Conservation (phyloP, 2,888 invertebrate genomes). For the Tetheella fluctuosa region DNA sequence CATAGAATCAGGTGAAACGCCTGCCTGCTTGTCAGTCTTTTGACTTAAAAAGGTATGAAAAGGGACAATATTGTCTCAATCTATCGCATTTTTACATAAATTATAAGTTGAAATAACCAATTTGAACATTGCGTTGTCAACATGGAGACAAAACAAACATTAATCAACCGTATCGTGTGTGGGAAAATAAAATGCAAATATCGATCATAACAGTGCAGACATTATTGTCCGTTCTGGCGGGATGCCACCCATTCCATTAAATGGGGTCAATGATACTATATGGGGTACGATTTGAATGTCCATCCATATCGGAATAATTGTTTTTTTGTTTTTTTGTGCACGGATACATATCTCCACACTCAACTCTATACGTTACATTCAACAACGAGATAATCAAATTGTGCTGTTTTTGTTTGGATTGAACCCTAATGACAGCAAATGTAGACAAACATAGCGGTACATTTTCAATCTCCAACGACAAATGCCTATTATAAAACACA, state of each 20-base stretch:
- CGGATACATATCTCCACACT: constrained; percentile 9
- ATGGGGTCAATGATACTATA: constrained; percentile 47
- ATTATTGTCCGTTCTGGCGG: constrained; percentile 65
- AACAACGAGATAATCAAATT: constrained; percentile 28
- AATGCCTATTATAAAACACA: constrained; percentile 27
- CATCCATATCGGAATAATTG: constrained; percentile 45
- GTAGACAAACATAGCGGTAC: constrained; percentile 22
- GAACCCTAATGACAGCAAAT: background rate
- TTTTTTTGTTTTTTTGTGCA: constrained; percentile 33
- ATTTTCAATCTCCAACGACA: constrained; percentile 15
- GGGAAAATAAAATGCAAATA: constrained; percentile 72
- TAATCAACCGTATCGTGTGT: constrained; percentile 48
- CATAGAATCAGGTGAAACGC: too few species aligned
- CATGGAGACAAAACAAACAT: constrained; percentile 28
- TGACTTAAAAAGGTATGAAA: too few species aligned
- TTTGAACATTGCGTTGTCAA: background rate
- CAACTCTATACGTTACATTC: too few species aligned
- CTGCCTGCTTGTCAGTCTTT: too few species aligned
- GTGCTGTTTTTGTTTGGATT: constrained; percentile 22
- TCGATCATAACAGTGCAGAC: constrained; percentile 66
- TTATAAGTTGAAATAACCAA: background rate
- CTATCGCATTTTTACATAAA: too few species aligned
- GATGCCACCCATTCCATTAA: constrained; percentile 59
- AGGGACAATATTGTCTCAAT: too few species aligned
- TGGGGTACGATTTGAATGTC: constrained; percentile 34